Conservation (phyloP, 2,888 invertebrate genomes). For the Herminia tarsipennalis region DNA sequence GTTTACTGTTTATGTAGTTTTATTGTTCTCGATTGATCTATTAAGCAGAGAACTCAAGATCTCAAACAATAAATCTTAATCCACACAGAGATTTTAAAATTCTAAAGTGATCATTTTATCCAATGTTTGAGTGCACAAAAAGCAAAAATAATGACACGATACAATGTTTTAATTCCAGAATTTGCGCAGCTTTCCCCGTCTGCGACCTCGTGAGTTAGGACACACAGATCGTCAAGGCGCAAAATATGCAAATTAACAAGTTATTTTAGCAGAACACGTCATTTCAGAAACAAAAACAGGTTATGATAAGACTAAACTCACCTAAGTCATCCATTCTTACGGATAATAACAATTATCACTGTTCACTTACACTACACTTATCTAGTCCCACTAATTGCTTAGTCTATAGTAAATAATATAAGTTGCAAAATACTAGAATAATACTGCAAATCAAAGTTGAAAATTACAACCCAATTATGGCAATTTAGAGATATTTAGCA, state of each 20-base stretch:
- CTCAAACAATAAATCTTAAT: too few species aligned
- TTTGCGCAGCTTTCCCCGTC: conserved; percentile 1
- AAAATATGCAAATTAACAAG: conserved; percentile 50
- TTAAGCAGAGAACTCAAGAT: too few species aligned
- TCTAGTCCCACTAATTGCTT: conserved; percentile 38
- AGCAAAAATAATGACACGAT: conserved; percentile 5
- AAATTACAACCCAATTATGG: conserved; percentile 64
- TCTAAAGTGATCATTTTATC: too few species aligned
- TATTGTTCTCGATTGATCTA: too few species aligned
- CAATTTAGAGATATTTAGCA: conserved; percentile 50
- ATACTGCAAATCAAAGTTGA: conserved; percentile 54
- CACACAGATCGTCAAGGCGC: conserved; percentile 25
- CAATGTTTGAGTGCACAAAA: conserved; percentile 1
- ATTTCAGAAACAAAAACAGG: conserved; percentile 74
- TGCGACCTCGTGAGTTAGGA: conserved; percentile 17
- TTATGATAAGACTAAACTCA: conserved; percentile 79
- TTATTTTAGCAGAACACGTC: conserved; percentile 75
- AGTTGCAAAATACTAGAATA: conserved; percentile 47
- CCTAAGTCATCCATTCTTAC: conserved; percentile 80
- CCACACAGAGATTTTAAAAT: too few species aligned
- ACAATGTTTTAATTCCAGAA: background rate
- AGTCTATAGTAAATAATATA: conserved; percentile 25
- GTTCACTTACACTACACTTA: conserved; percentile 32
- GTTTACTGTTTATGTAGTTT: background rate
- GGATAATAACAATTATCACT: conserved; percentile 27